These are phyloP conservation scores for Heteractis magnifica DNA, from an alignment of 92 coral and sea anemone genomes.

Conservation along the genomic window DNA sequence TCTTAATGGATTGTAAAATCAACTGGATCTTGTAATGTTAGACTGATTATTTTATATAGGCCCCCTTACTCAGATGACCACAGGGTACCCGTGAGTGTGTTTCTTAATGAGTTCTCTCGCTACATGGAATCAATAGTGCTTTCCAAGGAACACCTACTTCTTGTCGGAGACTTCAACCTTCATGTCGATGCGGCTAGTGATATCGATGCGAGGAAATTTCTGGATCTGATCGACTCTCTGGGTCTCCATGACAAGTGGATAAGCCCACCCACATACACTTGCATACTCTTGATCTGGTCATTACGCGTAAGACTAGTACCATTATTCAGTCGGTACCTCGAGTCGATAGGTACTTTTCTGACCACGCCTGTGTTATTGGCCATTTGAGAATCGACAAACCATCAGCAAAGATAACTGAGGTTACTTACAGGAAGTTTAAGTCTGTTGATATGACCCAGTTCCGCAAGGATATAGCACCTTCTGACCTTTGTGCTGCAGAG, in stretches of 20 bases:
- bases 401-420: slow-evolving; percentile 22
- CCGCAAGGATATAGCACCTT: slow-evolving; percentile 30
- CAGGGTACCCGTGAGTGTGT: slow-evolving; percentile 39
- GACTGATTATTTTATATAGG: slow-evolving; percentile 39
- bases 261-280: slow-evolving; percentile 44
- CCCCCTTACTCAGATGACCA: slow-evolving; percentile 46
- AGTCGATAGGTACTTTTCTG: slow-evolving; percentile 45
- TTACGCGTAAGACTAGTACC: slow-evolving; percentile 22
- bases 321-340: slow-evolving; percentile 27
- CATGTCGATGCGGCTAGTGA: slow-evolving; percentile 37
- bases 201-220: slow-evolving; percentile 33
- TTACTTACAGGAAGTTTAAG: slow-evolving; percentile 49
- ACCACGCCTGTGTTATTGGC: slow-evolving; percentile 41
- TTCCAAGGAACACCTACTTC: slow-evolving; percentile 43
- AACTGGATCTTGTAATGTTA: slow-evolving; percentile 24
- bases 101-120: slow-evolving; percentile 39
- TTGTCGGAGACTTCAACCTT: slow-evolving; percentile 43
- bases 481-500: neutral
- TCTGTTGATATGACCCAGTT: slow-evolving; percentile 33
- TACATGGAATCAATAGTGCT: slow-evolving; percentile 37
- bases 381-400: slow-evolving; percentile 31
- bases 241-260: slow-evolving; percentile 49
- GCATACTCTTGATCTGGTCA: slow-evolving; percentile 43
- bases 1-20: slow-evolving; percentile 50
- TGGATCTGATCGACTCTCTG: slow-evolving; percentile 46